A percentile compares a stretch with the other conserved stretches of the same genome.
Evolutionary conservation across 2,888 invertebrate species (phyloP).

Genomic region (Mythimna ferrago): DNA sequence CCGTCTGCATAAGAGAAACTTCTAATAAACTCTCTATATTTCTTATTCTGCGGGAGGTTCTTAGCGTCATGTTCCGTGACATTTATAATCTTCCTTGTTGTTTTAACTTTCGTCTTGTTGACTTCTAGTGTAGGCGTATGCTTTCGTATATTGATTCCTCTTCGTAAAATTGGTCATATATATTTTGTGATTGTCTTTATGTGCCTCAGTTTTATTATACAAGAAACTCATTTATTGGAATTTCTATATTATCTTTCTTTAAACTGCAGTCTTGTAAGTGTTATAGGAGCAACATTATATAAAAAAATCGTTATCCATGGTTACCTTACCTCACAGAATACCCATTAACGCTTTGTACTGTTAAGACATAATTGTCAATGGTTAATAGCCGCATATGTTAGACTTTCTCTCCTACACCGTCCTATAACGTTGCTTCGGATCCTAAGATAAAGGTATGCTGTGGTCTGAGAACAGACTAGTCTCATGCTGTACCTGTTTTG

Average conservation of each 20-base stretch:
- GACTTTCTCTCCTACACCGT: conserved; percentile 69
- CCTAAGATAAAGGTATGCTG: conserved; percentile 43
- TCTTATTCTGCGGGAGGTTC: conserved; percentile 1
- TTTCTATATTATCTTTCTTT: background rate
- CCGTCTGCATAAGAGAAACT: background rate
- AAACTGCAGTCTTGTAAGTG: background rate
- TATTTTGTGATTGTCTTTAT: background rate
- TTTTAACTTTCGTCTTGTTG: background rate
- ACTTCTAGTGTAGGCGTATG: background rate
- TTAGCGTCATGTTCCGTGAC: background rate
- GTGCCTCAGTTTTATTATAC: background rate
- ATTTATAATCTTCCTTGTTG: background rate
- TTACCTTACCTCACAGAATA: conserved; percentile 57
- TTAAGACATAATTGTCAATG: conserved; percentile 72
- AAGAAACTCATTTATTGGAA: background rate
- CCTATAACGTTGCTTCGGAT: conserved; percentile 56
- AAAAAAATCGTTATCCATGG: conserved; percentile 28
- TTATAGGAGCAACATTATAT: background rate
- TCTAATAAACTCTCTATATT: conserved; percentile 1
- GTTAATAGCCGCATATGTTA: conserved; percentile 79
- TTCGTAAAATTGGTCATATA: background rate
- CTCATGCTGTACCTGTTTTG: background rate
- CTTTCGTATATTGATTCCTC: background rate
- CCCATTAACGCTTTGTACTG: conserved; percentile 76
- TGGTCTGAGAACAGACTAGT: background rate